Percentiles rank a stretch among this genome's conserved stretches.
These are phyloP conservation scores for Rapana venosa DNA, from an alignment of 2,888 invertebrate species.

Conservation along the genomic window DNA sequence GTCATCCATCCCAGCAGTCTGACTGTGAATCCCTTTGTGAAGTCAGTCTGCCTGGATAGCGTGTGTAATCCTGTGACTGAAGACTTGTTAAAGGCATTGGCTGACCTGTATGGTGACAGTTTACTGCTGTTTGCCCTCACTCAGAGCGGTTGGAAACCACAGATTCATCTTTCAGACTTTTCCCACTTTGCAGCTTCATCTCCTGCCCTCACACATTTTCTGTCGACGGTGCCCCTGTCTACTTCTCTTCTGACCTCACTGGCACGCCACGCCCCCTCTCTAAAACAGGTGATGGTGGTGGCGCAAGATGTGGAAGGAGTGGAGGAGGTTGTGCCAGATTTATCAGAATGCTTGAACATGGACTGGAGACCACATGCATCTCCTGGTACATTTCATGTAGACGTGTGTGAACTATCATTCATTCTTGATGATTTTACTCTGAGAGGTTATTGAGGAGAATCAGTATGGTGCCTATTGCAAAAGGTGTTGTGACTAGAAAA, in stretches of 20 bases:
- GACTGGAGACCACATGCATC: conserved; percentile 33
- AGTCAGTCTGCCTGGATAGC: conserved; percentile 39
- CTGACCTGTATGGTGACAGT: conserved; percentile 26
- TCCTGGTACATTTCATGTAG: conserved; percentile 29
- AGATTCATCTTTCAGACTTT: conserved; percentile 20
- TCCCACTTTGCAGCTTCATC: conserved; percentile 18
- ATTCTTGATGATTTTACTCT: conserved; percentile 34
- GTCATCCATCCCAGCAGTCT: neutral
- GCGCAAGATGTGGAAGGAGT: neutral
- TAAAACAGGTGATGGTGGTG: conserved; percentile 31
- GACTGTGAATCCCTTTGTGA: conserved; percentile 33
- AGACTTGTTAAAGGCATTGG: conserved; percentile 23
- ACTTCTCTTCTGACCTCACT: conserved; percentile 21
- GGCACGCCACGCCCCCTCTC: conserved; percentile 3
- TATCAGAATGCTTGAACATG: conserved; percentile 24
- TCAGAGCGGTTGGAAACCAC: conserved; percentile 34
- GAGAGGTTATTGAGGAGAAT: neutral
- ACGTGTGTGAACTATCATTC: conserved; percentile 32
- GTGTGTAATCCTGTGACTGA: conserved; percentile 35
- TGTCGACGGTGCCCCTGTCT: conserved; percentile 32
- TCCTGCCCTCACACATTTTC: conserved; percentile 31
- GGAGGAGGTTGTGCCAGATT: neutral
- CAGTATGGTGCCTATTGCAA: too few relatives aligned
- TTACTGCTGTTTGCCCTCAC: conserved; percentile 25
- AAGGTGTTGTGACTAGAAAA: too few relatives aligned